Conservation (phyloP, 2,113 vertebrate genomes). For the Hippolais icterina region DNA sequence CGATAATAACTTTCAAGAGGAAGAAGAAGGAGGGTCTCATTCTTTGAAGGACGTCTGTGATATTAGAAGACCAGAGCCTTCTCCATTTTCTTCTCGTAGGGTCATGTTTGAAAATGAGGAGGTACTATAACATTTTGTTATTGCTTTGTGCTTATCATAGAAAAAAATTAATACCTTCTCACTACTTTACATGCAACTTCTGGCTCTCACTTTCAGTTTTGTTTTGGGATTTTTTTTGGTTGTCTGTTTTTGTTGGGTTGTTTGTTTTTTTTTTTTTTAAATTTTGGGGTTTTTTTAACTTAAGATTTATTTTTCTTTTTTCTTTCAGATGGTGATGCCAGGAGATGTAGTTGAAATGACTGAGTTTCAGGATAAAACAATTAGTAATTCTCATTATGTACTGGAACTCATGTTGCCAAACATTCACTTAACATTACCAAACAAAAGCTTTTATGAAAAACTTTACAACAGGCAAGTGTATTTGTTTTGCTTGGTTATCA, state of each 20-base stretch:
- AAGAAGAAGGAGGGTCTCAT: conserved; percentile 92
- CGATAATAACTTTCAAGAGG: conserved; percentile 88
- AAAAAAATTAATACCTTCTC: neutral
- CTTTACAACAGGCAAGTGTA: conserved; percentile 88
- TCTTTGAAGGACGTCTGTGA: conserved; percentile 97
- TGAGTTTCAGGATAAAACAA: conserved; percentile 95
- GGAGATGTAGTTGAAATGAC: conserved; percentile 93
- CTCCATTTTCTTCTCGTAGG: conserved; percentile 94
- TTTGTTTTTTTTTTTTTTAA: neutral
- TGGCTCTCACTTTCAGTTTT: neutral
- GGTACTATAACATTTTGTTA: conserved; percentile 69
- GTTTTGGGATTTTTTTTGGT: neutral
- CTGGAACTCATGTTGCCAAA: conserved; percentile 89
- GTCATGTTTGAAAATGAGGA: conserved; percentile 99
- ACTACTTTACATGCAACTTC: neutral
- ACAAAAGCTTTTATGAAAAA: conserved; percentile 92
- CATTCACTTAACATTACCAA: conserved; percentile 86
- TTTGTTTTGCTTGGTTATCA: neutral
- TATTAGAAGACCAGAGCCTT: conserved; percentile 91
- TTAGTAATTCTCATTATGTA: conserved; percentile 91
- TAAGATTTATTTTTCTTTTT: neutral
- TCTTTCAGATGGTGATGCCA: conserved; percentile 93
- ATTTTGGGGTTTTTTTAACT: neutral
- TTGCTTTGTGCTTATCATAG: neutral
- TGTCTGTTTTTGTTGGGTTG: neutral